phyloP scores from a whole-genome alignment of 2,113 vertebrate genomes.

The Macquaria australasica region DNA sequence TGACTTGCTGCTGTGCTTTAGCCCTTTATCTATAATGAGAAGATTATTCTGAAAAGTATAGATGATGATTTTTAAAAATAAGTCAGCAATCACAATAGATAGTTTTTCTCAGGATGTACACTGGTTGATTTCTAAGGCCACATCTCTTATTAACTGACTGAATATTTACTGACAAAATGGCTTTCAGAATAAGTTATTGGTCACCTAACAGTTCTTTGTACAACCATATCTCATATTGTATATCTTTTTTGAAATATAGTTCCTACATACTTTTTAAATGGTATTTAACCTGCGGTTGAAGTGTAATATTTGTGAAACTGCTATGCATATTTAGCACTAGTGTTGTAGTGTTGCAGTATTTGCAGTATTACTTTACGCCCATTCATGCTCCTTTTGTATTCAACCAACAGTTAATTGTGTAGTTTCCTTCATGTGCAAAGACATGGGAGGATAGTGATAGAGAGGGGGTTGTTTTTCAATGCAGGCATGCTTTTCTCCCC shows the following conservation, averaged over 20 bases:
- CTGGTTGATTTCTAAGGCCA: background rate
- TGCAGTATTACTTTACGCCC: background rate
- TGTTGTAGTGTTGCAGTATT: background rate
- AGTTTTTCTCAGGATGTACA: background rate
- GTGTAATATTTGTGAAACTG: background rate
- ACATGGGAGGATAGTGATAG: constrained; percentile 15
- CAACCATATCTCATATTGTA: background rate
- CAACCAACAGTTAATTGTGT: constrained; percentile 4
- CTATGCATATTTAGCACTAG: background rate
- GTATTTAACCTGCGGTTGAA: background rate
- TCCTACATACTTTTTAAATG: background rate
- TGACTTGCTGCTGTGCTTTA: constrained; percentile 10
- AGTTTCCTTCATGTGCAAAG: constrained; percentile 13
- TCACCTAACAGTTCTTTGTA: background rate
- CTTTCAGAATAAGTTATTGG: background rate
- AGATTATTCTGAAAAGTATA: constrained; percentile 34
- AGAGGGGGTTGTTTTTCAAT: constrained; percentile 55
- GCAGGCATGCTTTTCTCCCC: constrained; percentile 43
- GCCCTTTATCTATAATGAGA: constrained; percentile 35
- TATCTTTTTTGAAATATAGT: background rate
- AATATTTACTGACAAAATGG: background rate
- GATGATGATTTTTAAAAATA: constrained; percentile 13
- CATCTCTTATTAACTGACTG: background rate
- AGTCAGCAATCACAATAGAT: background rate
- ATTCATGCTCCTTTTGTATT: background rate